A percentile compares a stretch with the other conserved stretches of the same genome.
phyloP scores from a whole-genome alignment of 1,140 invertebrate genomes.

The Bombus consobrinus region DNA sequence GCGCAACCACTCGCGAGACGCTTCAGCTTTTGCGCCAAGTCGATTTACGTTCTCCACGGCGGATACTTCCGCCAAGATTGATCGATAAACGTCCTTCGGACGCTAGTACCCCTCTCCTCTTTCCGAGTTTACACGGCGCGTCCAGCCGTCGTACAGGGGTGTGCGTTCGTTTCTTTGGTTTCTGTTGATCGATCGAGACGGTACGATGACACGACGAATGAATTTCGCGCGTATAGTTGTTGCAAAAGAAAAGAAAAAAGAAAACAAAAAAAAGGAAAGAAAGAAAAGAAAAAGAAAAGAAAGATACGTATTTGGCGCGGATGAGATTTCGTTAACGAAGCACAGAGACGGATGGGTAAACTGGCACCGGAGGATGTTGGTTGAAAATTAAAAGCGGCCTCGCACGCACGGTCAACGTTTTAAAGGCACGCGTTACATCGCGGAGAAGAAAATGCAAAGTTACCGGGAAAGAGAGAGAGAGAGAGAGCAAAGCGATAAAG shows the following conservation, averaged over 20 bases:
- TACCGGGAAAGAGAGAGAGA: not conserved
- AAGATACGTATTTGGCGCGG: not conserved
- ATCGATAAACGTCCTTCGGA: conserved; percentile 46
- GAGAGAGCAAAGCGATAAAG: conserved; percentile 59
- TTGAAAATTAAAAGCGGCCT: conserved; percentile 45
- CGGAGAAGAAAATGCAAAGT: conserved; percentile 44
- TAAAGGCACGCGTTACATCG: conserved; percentile 26
- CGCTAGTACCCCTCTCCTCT: not conserved
- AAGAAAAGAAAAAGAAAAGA: too few species aligned
- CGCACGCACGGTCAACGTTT: conserved; percentile 20
- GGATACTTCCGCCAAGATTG: conserved; percentile 62
- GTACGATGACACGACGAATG: not conserved
- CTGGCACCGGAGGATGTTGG: not conserved
- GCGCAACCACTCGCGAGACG: conserved; percentile 50
- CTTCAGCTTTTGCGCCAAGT: conserved; percentile 56
- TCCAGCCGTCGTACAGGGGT: not conserved
- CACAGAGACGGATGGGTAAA: not conserved
- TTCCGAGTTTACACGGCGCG: not conserved
- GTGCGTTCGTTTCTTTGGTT: not conserved
- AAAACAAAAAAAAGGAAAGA: too few species aligned
- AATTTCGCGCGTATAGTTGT: not conserved
- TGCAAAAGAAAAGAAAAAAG: not conserved
- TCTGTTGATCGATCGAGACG: not conserved
- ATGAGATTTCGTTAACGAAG: not conserved
- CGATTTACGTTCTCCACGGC: conserved; percentile 60